A percentile compares a stretch with the other conserved stretches of the same genome.
Evolutionary conservation across 2,888 invertebrate species (phyloP).

Genomic region (Elysia crispata): DNA sequence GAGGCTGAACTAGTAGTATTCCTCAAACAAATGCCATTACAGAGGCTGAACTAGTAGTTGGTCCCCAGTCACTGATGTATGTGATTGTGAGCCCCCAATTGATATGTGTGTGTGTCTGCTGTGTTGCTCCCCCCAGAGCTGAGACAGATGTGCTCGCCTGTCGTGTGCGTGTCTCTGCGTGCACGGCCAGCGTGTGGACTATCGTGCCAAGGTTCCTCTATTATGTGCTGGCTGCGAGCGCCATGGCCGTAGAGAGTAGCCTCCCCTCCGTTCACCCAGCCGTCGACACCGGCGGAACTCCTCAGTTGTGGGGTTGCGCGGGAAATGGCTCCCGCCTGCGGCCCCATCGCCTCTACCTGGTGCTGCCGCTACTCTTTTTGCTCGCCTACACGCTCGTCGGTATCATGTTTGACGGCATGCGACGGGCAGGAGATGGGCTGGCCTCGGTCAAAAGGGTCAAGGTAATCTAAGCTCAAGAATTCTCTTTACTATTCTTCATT

Average conservation of each 20-base stretch:
- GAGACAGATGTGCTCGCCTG: slow-evolving; percentile 5
- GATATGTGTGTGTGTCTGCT: no score
- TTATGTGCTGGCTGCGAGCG: slow-evolving; percentile 30
- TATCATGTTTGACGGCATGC: slow-evolving; percentile 46
- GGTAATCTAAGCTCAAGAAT: no score
- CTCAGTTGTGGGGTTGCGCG: no score
- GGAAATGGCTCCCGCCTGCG: slow-evolving; percentile 23
- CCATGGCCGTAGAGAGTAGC: no score
- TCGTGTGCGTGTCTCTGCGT: slow-evolving; percentile 11
- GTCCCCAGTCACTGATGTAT: no score
- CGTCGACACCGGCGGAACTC: no score
- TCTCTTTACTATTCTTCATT: no score
- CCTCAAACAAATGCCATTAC: no score
- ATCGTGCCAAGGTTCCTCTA: slow-evolving; percentile 44
- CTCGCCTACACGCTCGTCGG: slow-evolving; percentile 51
- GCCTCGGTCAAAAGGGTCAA: slow-evolving; percentile 31
- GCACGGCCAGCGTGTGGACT: slow-evolving; percentile 49
- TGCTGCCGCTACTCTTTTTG: slow-evolving; percentile 47
- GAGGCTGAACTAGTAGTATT: no score
- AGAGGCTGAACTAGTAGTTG: no score
- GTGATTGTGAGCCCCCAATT: not conserved
- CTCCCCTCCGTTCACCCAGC: no score
- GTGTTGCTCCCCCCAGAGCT: not conserved
- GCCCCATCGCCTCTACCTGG: slow-evolving; percentile 43
- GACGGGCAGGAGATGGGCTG: slow-evolving; percentile 29